Conservation (phyloP, 1,140 invertebrate genomes). For the Pararge aegeria region DNA sequence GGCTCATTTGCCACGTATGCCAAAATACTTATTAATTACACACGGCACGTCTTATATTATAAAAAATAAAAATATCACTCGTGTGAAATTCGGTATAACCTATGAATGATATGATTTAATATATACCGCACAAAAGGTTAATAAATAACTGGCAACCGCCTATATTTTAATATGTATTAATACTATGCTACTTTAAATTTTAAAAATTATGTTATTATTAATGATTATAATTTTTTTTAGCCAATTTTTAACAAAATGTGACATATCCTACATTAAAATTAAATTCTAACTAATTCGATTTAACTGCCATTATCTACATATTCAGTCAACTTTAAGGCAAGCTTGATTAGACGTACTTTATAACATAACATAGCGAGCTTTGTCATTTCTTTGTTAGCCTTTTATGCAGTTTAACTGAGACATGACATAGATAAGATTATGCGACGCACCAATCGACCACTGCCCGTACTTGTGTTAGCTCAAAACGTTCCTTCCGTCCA, state of each 20-base stretch:
- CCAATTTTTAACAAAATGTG: neutral
- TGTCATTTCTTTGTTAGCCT: neutral
- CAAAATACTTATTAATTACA: conserved; percentile 8
- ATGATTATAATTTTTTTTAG: too few species aligned
- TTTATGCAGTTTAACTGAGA: neutral
- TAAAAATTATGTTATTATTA: neutral
- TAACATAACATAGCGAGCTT: neutral
- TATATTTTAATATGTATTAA: neutral
- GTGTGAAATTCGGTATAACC: conserved; percentile 7
- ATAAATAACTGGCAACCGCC: neutral
- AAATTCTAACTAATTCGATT: neutral
- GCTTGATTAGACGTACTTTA: neutral
- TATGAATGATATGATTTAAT: conserved; percentile 3
- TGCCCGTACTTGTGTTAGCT: conserved; percentile 62
- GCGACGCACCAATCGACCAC: conserved; percentile 38
- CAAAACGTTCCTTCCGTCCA: conserved; percentile 75
- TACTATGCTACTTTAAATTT: neutral
- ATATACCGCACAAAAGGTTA: neutral
- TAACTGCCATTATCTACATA: neutral
- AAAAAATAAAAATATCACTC: neutral
- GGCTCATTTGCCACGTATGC: conserved; percentile 17
- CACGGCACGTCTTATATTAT: neutral
- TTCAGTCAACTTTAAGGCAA: neutral
- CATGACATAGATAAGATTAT: conserved; percentile 10
- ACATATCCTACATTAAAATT: neutral